phyloP scores from a whole-genome alignment of 2,888 invertebrate genomes.

The Tricholauxania praeusta region DNA sequence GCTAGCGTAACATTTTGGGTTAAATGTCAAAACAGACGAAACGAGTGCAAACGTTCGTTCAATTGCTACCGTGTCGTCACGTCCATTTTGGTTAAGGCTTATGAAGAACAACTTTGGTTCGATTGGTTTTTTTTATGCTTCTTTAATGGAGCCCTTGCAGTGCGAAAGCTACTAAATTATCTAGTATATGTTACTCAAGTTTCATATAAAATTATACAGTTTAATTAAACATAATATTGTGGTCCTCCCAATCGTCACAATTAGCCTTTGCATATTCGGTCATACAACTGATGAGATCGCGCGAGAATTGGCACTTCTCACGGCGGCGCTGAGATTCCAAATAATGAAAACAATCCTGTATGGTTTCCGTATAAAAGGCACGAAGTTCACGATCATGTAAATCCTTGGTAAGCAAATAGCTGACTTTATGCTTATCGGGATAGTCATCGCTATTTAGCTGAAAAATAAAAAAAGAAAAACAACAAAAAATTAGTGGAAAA shows the following conservation, averaged over 20 bases:
- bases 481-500: no score
- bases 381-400: conserved; percentile 74
- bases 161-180: not conserved
- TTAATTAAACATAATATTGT: conserved; percentile 66
- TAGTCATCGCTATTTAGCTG: conserved; percentile 63
- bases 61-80: no score
- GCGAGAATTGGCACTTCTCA: conserved; percentile 77
- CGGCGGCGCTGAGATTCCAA: conserved; percentile 70
- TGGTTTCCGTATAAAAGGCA: conserved; percentile 78
- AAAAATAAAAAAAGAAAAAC: not conserved
- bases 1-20: no score
- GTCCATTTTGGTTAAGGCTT: no score
- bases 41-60: no score
- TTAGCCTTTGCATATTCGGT: conserved; percentile 79
- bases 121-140: conserved; percentile 25
- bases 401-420: conserved; percentile 73
- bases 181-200: not conserved
- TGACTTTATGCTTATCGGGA: conserved; percentile 76
- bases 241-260: conserved; percentile 81
- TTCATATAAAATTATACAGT: not conserved
- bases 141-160: conserved; percentile 34
- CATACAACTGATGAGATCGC: conserved; percentile 75
- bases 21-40: no score
- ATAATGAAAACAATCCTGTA: conserved; percentile 79
- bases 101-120: no score